Evolutionary conservation across 1,140 invertebrate species (phyloP).

Genomic region (Linepithema humile): DNA sequence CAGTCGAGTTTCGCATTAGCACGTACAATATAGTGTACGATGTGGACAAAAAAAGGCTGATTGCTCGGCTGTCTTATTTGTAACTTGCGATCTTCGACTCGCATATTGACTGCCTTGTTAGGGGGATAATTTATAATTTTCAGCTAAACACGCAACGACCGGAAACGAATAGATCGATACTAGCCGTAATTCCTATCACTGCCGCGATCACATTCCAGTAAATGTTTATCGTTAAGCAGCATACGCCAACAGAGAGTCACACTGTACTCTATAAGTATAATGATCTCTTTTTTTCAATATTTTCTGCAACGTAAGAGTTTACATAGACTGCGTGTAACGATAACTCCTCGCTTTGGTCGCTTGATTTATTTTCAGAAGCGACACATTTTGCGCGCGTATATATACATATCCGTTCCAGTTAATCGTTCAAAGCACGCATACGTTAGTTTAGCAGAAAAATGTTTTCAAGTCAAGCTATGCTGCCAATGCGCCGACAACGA

Average conservation of each 20-base stretch:
- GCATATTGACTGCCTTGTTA: slow-evolving; percentile 30
- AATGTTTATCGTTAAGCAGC: slow-evolving; percentile 42
- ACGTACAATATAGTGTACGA: not conserved
- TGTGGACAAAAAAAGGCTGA: slow-evolving; percentile 11
- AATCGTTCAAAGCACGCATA: not conserved
- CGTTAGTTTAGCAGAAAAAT: not conserved
- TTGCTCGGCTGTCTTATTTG: slow-evolving; percentile 28
- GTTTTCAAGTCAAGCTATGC: not conserved
- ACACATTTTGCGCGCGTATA: not conserved
- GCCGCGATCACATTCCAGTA: slow-evolving; percentile 57
- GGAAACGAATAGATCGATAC: not conserved
- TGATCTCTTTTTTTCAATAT: slow-evolving; percentile 9
- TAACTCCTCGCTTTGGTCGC: not conserved
- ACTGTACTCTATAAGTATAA: slow-evolving; percentile 19
- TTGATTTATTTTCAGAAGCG: not conserved
- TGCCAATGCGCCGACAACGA: not conserved
- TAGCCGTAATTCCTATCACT: not conserved
- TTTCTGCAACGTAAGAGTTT: slow-evolving; percentile 11
- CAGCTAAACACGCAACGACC: slow-evolving; percentile 14
- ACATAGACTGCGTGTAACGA: slow-evolving; percentile 8
- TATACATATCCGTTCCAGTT: not conserved
- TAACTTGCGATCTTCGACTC: not conserved
- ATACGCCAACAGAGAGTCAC: not conserved
- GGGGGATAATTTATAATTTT: not conserved
- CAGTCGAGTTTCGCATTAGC: not conserved